Evolutionary conservation across 2,797 vertebrate species (phyloP), one percentile per base, ranked within the genome.

Genomic region (Borostomias antarcticus): DNA sequence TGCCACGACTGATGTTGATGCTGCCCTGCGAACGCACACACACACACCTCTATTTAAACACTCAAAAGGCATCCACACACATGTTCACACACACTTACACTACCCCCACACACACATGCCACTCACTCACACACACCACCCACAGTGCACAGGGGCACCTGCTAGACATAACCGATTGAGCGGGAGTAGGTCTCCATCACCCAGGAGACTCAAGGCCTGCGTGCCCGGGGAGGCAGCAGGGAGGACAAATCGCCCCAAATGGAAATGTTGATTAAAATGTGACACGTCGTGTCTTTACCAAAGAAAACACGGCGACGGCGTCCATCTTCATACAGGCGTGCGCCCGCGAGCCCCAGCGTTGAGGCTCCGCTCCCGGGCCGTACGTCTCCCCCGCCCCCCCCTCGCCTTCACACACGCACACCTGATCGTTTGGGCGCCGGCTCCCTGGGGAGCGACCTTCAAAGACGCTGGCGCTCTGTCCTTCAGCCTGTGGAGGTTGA

Each of bases 231-330:
- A 62, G 74, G 23, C 30, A 43, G 1, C 13, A 30, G 82, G 82
- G 71, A 84, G 82, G 79, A 89, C 72, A 88, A 85, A 87, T 85
- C 79, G 75, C 73, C 83, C 82, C 69, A 85, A 86, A 87, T 87
- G 83, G 83, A 85, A 85, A 81, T 76, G 86, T 89, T 92, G 89
- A 91, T 92, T 88, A 89, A 91, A 91, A 91, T 87, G 85, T 84
- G 86, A 83, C 84, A 76, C 29, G 79, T 79, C 79, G 76, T 79
- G 81, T 87, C 79, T 86, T 86, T 75, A 75, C 82, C 74, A 37
- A 68, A 43, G 71, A 72, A 74, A 73, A 75, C 81, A 51, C 68
- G 1, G 72, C 58, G 74, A 78, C 79, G 70, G 78, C 79, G 75
- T 90, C 88, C 78, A 80, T 91, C 87, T 89, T 88, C 80, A 88